Evolutionary conservation across 2,888 invertebrate genomes (phyloP), one percentile per base, ranked within the genome.

Genomic region (Campopleginae sp.): DNA sequence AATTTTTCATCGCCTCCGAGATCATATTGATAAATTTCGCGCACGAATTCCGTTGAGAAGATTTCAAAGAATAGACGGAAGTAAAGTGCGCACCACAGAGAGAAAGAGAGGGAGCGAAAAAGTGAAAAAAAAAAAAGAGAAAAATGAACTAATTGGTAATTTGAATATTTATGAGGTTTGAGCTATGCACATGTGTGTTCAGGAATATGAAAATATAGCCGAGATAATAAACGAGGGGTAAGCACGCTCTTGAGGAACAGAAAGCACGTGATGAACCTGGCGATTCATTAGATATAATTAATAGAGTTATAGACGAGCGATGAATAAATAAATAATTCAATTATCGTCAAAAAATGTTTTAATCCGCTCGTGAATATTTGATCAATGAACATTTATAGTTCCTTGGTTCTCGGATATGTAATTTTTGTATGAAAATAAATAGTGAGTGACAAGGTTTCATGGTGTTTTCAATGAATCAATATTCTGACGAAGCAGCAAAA

Each of bases 181-280:
- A n/a, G 14, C 19, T 14, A 61, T 61, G 46, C 31, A 1, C 14
- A 17, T 51, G n/a, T 33, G 19, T 42, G 14, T 58, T 27, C 6
- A 58, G 58, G 5, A 31, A 48, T 31, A 33, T 19, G 19, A 71
- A 10, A 42, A 71, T 23, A 48, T 51, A 51, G 44, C 4, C 19
- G n/a, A 33, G 70, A 8, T 72, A 31, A 46, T 61, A 46, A 66
- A 66, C 48, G 72, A 31, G 46, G 58, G 48, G 66, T 27, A n/a
- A n/a, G 19, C 71, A 65, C 51, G 68, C 78, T 68, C 83, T 63
- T 31, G 74, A 68, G 54, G 58, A 80, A 66, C 46, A 44, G 38
- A 58, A 82, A 79, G 68, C n/a, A 66, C 66, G 46, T 23, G 68
- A 75, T n/a, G 68, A 75, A 79, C 68, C 74, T 74, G 72, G 78